A percentile compares a stretch with the other conserved stretches of the same genome.
phyloP scores from a whole-genome alignment of 2,113 vertebrate genomes.

The Hucho hucho region DNA sequence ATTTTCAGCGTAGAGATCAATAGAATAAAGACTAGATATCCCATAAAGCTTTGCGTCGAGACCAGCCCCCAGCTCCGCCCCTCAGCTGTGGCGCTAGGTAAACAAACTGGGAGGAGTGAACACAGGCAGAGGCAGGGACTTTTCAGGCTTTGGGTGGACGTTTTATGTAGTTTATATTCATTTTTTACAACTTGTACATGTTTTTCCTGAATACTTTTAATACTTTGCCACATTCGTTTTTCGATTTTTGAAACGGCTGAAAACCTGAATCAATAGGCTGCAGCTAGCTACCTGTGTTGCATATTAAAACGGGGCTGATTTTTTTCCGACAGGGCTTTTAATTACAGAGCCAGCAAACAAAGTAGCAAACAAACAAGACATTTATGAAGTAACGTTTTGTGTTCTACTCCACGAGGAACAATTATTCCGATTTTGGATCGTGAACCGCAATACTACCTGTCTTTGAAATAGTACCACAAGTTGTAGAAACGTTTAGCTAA shows the following conservation, averaged over 20 bases:
- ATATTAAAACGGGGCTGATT: conserved; percentile 23
- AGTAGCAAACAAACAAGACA: conserved; percentile 11
- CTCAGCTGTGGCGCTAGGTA: conserved; percentile 85
- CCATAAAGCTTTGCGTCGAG: conserved; percentile 66
- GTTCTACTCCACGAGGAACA: conserved; percentile 18
- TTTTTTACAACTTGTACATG: conserved; percentile 62
- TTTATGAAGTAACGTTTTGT: conserved; percentile 11
- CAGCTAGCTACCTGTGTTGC: conserved; percentile 39
- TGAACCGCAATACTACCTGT: conserved; percentile 20
- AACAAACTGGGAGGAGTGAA: conserved; percentile 87
- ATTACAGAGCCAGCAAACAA: conserved; percentile 29
- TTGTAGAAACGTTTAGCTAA: conserved; percentile 18
- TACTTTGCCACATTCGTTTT: conserved; percentile 60
- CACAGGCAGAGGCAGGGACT: conserved; percentile 55
- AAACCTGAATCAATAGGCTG: conserved; percentile 37
- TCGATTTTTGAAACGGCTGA: conserved; percentile 42
- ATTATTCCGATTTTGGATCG: conserved; percentile 36
- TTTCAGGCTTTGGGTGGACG: conserved; percentile 53
- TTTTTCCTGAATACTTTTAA: conserved; percentile 60
- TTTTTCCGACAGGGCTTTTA: conserved; percentile 32
- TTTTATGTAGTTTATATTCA: conserved; percentile 68
- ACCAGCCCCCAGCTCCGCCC: conserved; percentile 64
- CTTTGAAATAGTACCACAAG: conserved; percentile 1
- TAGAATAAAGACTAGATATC: conserved; percentile 71
- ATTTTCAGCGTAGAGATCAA: background rate